A percentile compares a stretch with the other conserved stretches of the same genome.
These are phyloP conservation scores for Copidosoma aretas DNA, from an alignment of 2,888 invertebrate genomes.

Conservation along the genomic window DNA sequence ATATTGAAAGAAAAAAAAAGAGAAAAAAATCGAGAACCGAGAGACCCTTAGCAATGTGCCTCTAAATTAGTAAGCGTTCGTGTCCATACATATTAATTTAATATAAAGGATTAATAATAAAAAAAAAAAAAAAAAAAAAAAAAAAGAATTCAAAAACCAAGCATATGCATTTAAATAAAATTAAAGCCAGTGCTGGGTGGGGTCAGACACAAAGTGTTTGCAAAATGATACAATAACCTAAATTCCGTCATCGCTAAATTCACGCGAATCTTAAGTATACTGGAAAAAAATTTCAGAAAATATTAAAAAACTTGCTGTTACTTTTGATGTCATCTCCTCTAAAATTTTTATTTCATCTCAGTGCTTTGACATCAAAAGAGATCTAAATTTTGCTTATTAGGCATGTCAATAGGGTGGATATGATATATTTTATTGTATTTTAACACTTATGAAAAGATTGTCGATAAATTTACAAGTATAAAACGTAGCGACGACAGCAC, in stretches of 20 bases:
- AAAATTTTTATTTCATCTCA: not conserved
- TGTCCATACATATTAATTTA: constrained; percentile 38
- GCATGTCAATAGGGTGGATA: too few species aligned
- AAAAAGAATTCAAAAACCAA: too few species aligned
- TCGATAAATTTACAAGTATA: constrained; percentile 20
- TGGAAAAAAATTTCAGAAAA: constrained; percentile 16
- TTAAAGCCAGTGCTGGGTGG: constrained; percentile 4
- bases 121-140: too few species aligned
- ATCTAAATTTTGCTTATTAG: too few species aligned
- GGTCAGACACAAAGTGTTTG: constrained; percentile 5
- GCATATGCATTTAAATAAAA: constrained; percentile 26
- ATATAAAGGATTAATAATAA: constrained; percentile 27
- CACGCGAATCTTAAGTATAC: constrained; percentile 14
- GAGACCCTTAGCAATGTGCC: constrained; percentile 62
- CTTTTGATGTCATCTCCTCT: constrained; percentile 25
- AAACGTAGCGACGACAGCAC: not conserved
- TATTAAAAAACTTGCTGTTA: not conserved
- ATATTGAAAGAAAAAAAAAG: constrained; percentile 6
- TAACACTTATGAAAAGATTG: not conserved
- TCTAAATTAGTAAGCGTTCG: constrained; percentile 60
- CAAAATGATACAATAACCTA: constrained; percentile 28
- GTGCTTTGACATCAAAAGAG: too few species aligned
- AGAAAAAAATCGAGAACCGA: constrained; percentile 51
- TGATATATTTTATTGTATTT: too few species aligned
- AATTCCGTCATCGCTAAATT: constrained; percentile 38